phyloP scores from a whole-genome alignment of 2,888 invertebrate genomes.

The Microctonus aethiopoides region DNA sequence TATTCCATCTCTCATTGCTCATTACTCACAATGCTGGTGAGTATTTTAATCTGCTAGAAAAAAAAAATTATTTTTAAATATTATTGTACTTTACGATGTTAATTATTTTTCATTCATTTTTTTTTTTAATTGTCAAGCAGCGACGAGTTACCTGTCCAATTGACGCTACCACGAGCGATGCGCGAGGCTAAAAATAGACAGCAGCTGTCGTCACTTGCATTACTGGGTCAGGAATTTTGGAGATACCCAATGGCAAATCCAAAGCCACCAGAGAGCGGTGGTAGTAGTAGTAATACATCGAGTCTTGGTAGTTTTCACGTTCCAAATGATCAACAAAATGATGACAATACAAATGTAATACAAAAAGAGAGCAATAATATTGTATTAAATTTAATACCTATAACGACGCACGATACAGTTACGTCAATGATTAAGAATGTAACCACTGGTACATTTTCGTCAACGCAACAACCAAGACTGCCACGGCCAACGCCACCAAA shows the following conservation, averaged over 20 bases:
- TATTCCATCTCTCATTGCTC: conserved; percentile 91
- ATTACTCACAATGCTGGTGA: conserved; percentile 93
- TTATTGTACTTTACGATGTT: not conserved
- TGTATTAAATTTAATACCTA: conserved; percentile 81
- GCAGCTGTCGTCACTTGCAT: conserved; percentile 88
- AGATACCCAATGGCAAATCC: conserved; percentile 82
- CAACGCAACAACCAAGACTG: conserved; percentile 70
- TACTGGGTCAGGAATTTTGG: conserved; percentile 91
- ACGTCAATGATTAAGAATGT: conserved; percentile 65
- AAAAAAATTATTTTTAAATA: not conserved
- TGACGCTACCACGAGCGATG: conserved; percentile 86
- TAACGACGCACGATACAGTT: conserved; percentile 60
- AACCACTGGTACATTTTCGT: conserved; percentile 70
- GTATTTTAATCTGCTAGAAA: conserved; percentile 46
- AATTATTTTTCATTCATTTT: not conserved
- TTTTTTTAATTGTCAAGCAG: conserved; percentile 69
- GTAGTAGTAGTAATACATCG: conserved; percentile 70
- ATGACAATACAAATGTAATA: conserved; percentile 21
- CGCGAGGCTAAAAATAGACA: conserved; percentile 90
- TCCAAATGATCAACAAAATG: conserved; percentile 20
- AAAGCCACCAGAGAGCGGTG: conserved; percentile 69
- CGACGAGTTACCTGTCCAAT: conserved; percentile 92
- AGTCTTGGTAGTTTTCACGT: conserved; percentile 78
- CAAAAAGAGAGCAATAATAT: conserved; percentile 62
- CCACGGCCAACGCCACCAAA: conserved; percentile 86